A percentile compares a stretch with the other conserved stretches of the same genome.
Conservation (phyloP, 2,888 invertebrate genomes). For the Cyaniris semiargus region DNA sequence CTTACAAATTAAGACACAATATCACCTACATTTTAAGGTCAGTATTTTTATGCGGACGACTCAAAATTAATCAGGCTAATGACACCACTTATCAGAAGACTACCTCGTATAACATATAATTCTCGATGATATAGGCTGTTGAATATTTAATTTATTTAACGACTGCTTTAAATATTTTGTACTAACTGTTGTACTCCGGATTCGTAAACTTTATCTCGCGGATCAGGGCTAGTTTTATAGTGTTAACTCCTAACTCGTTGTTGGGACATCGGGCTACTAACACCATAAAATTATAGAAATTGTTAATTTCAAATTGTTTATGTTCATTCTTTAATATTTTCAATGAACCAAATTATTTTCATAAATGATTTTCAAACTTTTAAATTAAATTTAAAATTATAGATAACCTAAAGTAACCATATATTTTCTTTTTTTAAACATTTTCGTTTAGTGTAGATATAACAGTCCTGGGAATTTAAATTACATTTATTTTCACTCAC, state of each 20-base stretch:
- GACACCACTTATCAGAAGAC: slow-evolving; percentile 26
- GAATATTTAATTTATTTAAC: slow-evolving; percentile 27
- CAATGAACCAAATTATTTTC: too few species aligned
- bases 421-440: too few species aligned
- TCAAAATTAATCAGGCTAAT: slow-evolving; percentile 26
- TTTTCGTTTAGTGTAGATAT: too few species aligned
- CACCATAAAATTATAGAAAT: background rate
- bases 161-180: slow-evolving; percentile 2
- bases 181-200: slow-evolving; percentile 12
- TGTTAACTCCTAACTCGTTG: background rate
- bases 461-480: too few species aligned
- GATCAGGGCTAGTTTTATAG: background rate
- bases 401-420: too few species aligned
- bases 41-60: slow-evolving; percentile 13
- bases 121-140: slow-evolving; percentile 5
- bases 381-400: too few species aligned
- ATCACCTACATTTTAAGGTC: background rate
- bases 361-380: too few species aligned
- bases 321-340: too few species aligned
- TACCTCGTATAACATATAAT: slow-evolving; percentile 28
- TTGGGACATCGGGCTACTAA: background rate
- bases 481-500: too few species aligned
- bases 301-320: too few species aligned
- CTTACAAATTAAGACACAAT: background rate
- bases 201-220: background rate